phyloP scores from a whole-genome alignment of 2,797 vertebrate genomes.

The Emys orbicularis region DNA sequence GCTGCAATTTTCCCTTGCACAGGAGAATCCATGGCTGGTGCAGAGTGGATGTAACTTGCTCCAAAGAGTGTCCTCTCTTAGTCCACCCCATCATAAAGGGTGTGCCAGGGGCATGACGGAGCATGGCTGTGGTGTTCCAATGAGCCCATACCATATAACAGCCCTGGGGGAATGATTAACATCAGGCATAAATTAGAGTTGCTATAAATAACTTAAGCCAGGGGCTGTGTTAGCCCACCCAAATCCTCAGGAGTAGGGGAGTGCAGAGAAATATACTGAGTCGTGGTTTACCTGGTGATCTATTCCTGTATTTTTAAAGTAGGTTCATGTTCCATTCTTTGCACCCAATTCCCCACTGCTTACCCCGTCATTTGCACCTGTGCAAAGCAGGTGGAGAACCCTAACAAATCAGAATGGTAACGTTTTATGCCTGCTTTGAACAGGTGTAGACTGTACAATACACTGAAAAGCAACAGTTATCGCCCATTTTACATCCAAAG shows the following conservation, averaged over 20 bases:
- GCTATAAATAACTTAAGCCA: neutral
- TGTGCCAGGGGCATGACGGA: accelerated
- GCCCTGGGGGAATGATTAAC: neutral
- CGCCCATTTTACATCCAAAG: neutral
- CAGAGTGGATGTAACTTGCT: neutral
- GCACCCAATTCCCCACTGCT: conserved; percentile 2
- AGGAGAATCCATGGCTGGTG: neutral
- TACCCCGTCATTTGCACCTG: neutral
- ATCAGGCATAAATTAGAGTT: neutral
- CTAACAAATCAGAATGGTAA: conserved; percentile 23
- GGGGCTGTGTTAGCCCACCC: neutral
- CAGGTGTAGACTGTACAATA: conserved; percentile 8
- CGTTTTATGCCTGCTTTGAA: conserved; percentile 35
- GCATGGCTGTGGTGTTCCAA: neutral
- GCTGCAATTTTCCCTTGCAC: neutral
- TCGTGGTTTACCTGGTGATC: conserved; percentile 5
- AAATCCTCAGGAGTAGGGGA: neutral
- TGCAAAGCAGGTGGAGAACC: conserved; percentile 24
- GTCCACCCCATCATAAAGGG: neutral
- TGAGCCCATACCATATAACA: neutral
- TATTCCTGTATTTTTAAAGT: conserved; percentile 12
- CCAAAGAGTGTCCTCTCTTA: neutral
- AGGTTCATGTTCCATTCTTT: neutral
- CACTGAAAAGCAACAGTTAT: conserved; percentile 35
- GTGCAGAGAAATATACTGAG: neutral